Evolutionary conservation across 92 coral and sea anemone genomes (phyloP).

Genomic region (Montipora capitata): DNA sequence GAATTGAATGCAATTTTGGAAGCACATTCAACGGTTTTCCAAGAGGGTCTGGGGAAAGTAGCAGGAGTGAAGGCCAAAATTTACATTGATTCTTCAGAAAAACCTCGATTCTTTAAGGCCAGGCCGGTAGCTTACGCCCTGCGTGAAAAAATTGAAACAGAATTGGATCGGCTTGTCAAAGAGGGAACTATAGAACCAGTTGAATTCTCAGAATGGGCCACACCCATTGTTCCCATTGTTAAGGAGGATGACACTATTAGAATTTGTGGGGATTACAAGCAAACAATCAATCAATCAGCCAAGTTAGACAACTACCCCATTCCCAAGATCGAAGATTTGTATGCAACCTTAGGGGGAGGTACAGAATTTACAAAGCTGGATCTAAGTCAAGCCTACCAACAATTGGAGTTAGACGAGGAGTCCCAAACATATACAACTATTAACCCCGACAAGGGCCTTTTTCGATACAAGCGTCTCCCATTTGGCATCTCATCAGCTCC

Average conservation of each 20-base stretch:
- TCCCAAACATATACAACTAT: too few relatives aligned
- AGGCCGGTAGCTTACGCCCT: conserved; percentile 46
- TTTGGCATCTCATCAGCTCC: too few relatives aligned
- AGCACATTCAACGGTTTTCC: conserved; percentile 28
- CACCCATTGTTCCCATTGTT: conserved; percentile 69
- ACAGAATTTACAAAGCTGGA: conserved; percentile 60
- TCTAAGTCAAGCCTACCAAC: conserved; percentile 66
- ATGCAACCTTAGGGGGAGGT: conserved; percentile 60
- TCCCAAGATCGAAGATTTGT: conserved; percentile 69
- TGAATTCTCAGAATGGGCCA: conserved; percentile 68
- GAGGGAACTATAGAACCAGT: conserved; percentile 46
- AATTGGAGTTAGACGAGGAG: conserved; percentile 51
- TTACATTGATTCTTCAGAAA: conserved; percentile 19
- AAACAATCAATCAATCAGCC: conserved; percentile 54
- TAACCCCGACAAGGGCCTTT: too few relatives aligned
- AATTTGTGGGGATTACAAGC: conserved; percentile 59
- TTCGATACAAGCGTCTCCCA: too few relatives aligned
- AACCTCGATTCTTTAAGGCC: conserved; percentile 26
- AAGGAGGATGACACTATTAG: conserved; percentile 53
- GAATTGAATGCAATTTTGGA: conserved; percentile 16
- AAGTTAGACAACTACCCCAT: conserved; percentile 66
- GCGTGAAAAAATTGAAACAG: conserved; percentile 20
- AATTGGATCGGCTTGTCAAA: conserved; percentile 33
- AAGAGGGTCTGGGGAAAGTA: conserved; percentile 43
- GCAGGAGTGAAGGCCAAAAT: conserved; percentile 57